Conservation (phyloP, 2,113 vertebrate genomes). For the Scytalopus superciliaris region DNA sequence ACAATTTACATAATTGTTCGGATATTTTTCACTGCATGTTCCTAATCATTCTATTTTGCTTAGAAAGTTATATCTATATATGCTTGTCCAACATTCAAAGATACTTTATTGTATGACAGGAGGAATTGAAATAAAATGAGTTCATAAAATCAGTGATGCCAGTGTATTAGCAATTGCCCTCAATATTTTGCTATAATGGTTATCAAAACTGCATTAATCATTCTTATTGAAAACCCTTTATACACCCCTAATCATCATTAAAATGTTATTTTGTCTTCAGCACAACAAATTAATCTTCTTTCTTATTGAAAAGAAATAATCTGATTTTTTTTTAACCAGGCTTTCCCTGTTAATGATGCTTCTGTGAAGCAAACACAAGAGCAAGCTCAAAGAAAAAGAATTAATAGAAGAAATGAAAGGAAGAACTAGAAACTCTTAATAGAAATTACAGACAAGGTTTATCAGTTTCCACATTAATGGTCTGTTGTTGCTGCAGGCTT, state of each 20-base stretch:
- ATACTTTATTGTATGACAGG: not conserved
- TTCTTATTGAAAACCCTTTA: constrained; percentile 6
- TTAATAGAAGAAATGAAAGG: not conserved
- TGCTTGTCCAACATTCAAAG: not conserved
- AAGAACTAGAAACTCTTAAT: not conserved
- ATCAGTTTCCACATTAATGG: not conserved
- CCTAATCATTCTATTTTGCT: not conserved
- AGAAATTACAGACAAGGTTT: not conserved
- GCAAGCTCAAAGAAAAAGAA: not conserved
- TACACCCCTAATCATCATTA: constrained; percentile 21
- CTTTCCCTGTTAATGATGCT: not conserved
- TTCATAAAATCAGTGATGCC: constrained; percentile 37
- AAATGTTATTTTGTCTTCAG: constrained; percentile 29
- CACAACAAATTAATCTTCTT: constrained; percentile 31
- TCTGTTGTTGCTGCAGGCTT: not conserved
- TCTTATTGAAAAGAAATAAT: constrained; percentile 21
- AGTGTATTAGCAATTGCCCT: not conserved
- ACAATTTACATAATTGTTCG: constrained; percentile 4
- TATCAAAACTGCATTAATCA: not conserved
- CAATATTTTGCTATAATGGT: constrained; percentile 23
- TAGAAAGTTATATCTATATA: not conserved
- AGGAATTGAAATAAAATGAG: constrained; percentile 11
- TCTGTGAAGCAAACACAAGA: constrained; percentile 1
- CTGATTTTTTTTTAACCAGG: not conserved
- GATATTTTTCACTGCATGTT: not conserved